Conservation (phyloP, 2,113 vertebrate genomes). For the Anarrhichthys ocellatus region DNA sequence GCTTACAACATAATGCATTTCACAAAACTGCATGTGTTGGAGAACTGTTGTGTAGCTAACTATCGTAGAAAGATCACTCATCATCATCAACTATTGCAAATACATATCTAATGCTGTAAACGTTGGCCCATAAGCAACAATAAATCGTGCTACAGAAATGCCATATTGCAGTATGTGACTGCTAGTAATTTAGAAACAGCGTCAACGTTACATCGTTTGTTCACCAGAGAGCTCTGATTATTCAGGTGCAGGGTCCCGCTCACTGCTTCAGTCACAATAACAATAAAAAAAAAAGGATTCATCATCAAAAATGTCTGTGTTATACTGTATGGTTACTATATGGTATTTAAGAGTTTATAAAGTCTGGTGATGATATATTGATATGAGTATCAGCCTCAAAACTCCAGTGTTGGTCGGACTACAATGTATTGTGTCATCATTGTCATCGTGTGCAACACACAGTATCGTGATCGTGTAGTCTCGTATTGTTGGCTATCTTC, state of each 20-base stretch:
- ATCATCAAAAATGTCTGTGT: background rate
- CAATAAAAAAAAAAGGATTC: background rate
- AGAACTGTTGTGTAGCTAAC: no score
- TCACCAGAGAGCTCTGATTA: background rate
- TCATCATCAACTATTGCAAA: no score
- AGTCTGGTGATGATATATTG: background rate
- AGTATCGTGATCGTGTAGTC: background rate
- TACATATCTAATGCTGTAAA: background rate
- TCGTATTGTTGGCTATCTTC: constrained; percentile 17
- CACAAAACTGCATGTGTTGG: background rate
- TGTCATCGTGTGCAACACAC: background rate
- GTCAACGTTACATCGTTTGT: background rate
- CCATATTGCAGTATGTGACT: background rate
- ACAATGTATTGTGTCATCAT: background rate
- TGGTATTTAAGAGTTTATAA: background rate
- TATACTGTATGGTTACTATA: background rate
- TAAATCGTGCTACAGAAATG: background rate
- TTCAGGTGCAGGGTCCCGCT: background rate
- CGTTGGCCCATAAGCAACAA: background rate
- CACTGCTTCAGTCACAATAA: background rate
- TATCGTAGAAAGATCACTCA: background rate
- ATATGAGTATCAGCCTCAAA: background rate
- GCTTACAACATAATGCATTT: background rate
- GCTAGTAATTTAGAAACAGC: background rate
- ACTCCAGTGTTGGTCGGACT: background rate